These are phyloP conservation scores for Microcebus ravelobensis DNA, from an alignment of 2,113 vertebrate species.

Conservation along the genomic window DNA sequence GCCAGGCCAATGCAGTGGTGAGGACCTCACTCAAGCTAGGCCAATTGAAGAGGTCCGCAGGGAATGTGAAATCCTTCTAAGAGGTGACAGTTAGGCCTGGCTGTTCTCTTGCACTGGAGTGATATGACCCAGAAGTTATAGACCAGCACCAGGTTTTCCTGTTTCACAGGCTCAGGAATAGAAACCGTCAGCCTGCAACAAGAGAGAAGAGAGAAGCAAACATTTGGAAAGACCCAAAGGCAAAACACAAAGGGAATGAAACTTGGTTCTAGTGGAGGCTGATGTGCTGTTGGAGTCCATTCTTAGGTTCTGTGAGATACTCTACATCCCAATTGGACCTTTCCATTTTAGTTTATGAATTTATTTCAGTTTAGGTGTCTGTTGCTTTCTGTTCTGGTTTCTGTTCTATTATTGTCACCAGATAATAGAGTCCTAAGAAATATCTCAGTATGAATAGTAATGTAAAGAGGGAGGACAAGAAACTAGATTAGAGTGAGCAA, in stretches of 20 bases:
- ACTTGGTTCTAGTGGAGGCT: not conserved
- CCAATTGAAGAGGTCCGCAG: not conserved
- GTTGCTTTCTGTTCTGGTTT: not conserved
- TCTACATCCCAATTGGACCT: not conserved
- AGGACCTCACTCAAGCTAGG: not conserved
- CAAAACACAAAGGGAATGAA: not conserved
- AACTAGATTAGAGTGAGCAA: not conserved
- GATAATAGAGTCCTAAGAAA: not conserved
- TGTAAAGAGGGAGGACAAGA: not conserved
- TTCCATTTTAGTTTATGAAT: not conserved
- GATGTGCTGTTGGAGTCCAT: not conserved
- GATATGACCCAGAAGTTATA: not conserved
- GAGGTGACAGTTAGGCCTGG: too few species aligned
- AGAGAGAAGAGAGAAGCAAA: not conserved
- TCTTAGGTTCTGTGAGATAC: not conserved
- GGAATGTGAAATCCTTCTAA: not conserved
- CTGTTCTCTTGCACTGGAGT: not conserved
- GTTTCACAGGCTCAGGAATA: not conserved
- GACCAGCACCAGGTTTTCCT: not conserved
- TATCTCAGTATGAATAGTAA: not conserved
- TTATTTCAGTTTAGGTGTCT: not conserved
- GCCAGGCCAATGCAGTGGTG: not conserved
- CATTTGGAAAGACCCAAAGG: not conserved
- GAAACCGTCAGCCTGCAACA: not conserved
- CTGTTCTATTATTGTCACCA: not conserved